Percentiles rank a stretch among this genome's conserved stretches.
Conservation (phyloP, 2,797 vertebrate species). For the Sitta carolinensis region DNA sequence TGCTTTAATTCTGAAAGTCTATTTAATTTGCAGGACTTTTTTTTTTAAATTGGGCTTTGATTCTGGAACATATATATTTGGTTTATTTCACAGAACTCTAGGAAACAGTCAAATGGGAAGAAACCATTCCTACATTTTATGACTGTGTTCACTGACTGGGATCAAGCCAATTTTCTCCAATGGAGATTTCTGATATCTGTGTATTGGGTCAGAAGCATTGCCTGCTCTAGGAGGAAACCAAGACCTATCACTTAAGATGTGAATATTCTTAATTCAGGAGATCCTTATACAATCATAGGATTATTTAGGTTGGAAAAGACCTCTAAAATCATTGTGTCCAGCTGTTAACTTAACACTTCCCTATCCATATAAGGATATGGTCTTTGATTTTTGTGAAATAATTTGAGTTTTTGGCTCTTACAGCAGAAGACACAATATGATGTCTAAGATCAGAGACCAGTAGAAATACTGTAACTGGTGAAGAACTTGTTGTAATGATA, state of each 20-base stretch:
- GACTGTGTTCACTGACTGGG: background rate
- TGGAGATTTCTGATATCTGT: background rate
- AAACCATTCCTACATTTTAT: background rate
- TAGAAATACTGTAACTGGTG: background rate
- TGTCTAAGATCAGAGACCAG: background rate
- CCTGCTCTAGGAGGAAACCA: background rate
- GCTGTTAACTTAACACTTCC: background rate
- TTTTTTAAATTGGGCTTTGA: background rate
- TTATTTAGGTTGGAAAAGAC: background rate
- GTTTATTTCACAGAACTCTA: background rate
- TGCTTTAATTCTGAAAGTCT: background rate
- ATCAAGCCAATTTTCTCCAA: background rate
- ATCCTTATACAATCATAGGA: background rate
- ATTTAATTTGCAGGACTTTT: background rate
- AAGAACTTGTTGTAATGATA: background rate
- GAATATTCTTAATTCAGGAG: background rate
- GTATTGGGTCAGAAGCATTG: background rate
- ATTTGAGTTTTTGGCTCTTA: background rate
- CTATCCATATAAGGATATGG: background rate
- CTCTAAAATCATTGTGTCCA: background rate
- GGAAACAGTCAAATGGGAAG: background rate
- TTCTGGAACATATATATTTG: background rate
- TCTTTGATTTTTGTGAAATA: background rate
- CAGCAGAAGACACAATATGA: fast-evolving
- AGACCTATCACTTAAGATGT: background rate